These are phyloP conservation scores for Todus mexicanus DNA, from an alignment of 2,797 vertebrate species.

Conservation along the genomic window DNA sequence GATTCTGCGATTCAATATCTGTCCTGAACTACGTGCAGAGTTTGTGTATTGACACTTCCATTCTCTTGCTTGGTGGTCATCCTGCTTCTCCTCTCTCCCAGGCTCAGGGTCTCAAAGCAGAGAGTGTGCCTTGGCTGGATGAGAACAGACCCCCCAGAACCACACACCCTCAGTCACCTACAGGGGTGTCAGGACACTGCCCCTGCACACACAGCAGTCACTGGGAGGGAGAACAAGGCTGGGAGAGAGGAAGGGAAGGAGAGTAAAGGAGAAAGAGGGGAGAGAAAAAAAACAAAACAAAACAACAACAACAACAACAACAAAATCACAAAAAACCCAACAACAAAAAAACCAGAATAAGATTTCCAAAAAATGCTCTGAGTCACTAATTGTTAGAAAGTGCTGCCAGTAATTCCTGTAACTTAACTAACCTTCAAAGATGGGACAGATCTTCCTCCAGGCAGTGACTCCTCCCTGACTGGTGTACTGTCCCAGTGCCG, in stretches of 20 bases:
- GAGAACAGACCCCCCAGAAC: background rate
- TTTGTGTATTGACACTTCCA: background rate
- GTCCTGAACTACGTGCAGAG: background rate
- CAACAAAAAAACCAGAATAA: background rate
- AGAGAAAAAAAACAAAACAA: no score
- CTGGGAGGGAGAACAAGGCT: background rate
- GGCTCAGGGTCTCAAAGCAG: background rate
- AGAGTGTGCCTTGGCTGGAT: accelerated
- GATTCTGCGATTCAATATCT: background rate
- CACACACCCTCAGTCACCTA: background rate
- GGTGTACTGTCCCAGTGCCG: slow-evolving; percentile 91
- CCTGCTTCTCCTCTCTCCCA: background rate
- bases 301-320: no score
- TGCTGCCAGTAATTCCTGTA: background rate
- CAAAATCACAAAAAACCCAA: no score
- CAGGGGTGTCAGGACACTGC: background rate
- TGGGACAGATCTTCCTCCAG: slow-evolving; percentile 95
- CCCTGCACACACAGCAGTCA: background rate
- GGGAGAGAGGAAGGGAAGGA: background rate
- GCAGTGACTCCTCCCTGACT: slow-evolving; percentile 89
- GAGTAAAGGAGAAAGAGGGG: background rate
- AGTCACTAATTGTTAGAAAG: background rate
- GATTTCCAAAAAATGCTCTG: background rate
- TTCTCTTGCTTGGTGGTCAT: background rate
- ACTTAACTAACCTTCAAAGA: slow-evolving; percentile 85